phyloP scores from a whole-genome alignment of 2,113 vertebrate species.

The Myiagra hebetior region DNA sequence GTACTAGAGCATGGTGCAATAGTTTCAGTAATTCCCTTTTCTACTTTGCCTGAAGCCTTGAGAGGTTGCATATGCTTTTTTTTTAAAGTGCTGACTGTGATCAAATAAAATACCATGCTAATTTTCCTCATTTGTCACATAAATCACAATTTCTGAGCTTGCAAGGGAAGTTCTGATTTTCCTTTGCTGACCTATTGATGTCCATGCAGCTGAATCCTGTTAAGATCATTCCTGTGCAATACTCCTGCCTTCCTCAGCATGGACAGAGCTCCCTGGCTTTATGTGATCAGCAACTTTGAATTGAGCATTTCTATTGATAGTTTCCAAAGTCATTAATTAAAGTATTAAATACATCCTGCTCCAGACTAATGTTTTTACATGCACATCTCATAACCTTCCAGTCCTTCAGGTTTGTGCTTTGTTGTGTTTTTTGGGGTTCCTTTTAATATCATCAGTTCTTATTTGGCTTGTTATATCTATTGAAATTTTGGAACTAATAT shows the following conservation, averaged over 20 bases:
- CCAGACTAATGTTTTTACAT: neutral
- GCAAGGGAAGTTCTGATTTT: neutral
- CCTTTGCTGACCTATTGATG: neutral
- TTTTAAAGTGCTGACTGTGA: neutral
- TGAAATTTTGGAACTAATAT: neutral
- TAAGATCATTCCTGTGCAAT: neutral
- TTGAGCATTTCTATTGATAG: neutral
- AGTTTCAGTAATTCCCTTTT: neutral
- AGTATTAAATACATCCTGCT: neutral
- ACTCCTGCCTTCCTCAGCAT: neutral
- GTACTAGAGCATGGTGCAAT: neutral
- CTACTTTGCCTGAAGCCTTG: neutral
- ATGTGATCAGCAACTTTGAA: neutral
- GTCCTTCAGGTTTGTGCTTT: neutral
- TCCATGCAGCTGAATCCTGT: neutral
- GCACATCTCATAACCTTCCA: neutral
- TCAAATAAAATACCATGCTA: neutral
- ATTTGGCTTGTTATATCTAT: neutral
- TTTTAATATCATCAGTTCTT: neutral
- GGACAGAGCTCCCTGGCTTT: rapidly evolving
- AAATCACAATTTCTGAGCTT: neutral
- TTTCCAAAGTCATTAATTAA: neutral
- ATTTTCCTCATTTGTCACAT: neutral
- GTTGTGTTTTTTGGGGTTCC: neutral
- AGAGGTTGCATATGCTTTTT: neutral